Evolutionary conservation across 2,113 vertebrate genomes (phyloP), one percentile per base, ranked within the genome.

Genomic region (Centropristis striata): DNA sequence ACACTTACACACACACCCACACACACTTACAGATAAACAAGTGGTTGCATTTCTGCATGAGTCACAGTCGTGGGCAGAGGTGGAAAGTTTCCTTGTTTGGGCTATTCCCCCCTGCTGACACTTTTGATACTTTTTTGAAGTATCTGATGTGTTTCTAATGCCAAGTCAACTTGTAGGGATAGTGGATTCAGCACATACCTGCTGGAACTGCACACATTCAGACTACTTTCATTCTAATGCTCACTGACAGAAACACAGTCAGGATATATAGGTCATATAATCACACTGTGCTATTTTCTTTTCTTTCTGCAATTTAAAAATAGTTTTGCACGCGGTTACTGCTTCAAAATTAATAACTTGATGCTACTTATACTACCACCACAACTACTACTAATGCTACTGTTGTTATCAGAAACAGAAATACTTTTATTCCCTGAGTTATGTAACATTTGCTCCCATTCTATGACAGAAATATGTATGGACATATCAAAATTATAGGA

Each of bases 11-110:
- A 75, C 66, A 37, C 64, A 78, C 65, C 0, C 55, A 63, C 71
- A 9, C 39, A 23, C 64, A 57, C 65, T 63, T 23, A 88, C 36
- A 91, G 80, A 91, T 88, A 87, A 88, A 90, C 90, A 91, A 88
- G 88, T 70, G 83, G 82, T 84, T 86, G 87, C 76, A 83, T 88
- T 90, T 85, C 84, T 83, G 84, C 73, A 80, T 93, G 90, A 93
- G 86, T 93, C 89, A 93, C 81, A 68, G 73, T 44, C 68, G 88
- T 91, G 81, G 91, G 88, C 70, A 87, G 88, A 60, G 87, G 81
- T 92, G 85, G 90, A 92, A 92, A 87, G 84, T 87, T 88, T 89
- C 88, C 90, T 92, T 89, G 86, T 92, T 92, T 89, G 85, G 91
- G 89, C 87, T 84, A 84, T 82, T 78, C 87, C 78, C 79, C 72